A percentile compares a stretch with the other conserved stretches of the same genome.
Conservation (phyloP, 2,113 vertebrate genomes). For the Ageneiosus marmoratus region DNA sequence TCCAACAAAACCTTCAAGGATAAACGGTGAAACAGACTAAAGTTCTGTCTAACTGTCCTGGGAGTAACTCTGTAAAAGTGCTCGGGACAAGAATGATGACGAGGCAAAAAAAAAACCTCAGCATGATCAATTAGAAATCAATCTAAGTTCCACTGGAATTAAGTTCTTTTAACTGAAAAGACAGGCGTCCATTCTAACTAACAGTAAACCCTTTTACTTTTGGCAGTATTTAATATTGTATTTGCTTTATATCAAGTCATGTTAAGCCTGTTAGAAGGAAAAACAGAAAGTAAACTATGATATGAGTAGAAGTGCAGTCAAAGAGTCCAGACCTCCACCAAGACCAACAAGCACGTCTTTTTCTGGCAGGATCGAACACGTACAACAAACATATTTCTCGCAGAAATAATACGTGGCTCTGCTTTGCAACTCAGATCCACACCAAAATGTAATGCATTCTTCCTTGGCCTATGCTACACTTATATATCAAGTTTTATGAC, state of each 20-base stretch:
- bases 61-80: conserved; percentile 4
- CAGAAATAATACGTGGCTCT: too few relatives aligned
- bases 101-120: not conserved
- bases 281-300: not conserved
- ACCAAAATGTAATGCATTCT: too few relatives aligned
- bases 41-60: not conserved
- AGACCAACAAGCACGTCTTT: too few relatives aligned
- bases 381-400: too few relatives aligned
- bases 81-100: not conserved
- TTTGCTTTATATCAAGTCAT: too few relatives aligned
- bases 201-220: too few relatives aligned
- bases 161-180: not conserved
- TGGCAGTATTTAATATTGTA: too few relatives aligned
- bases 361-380: too few relatives aligned
- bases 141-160: not conserved
- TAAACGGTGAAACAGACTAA: conserved; percentile 1
- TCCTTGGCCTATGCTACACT: too few relatives aligned
- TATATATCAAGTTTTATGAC: too few relatives aligned
- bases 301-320: not conserved
- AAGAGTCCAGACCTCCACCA: too few relatives aligned
- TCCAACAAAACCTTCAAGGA: not conserved
- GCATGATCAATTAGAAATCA: not conserved
- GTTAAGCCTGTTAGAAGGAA: not conserved
- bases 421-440: too few relatives aligned
- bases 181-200: not conserved